phyloP scores from a whole-genome alignment of 2,797 vertebrate genomes.

The Gastrophryne carolinensis region DNA sequence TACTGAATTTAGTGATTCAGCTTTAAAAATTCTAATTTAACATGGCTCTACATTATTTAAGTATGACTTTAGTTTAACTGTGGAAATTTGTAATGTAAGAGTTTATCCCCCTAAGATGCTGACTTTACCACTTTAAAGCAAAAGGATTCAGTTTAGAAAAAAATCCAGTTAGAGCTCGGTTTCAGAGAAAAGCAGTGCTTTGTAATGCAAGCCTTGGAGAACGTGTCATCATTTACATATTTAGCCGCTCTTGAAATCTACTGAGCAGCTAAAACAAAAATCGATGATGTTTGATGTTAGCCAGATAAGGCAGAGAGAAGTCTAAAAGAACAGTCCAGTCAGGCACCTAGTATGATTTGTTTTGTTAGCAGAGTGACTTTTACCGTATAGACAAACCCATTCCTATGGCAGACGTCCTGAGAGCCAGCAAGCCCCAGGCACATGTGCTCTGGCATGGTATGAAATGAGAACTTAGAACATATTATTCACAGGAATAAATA shows the following conservation, averaged over 20 bases:
- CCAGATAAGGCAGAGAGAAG: conserved; percentile 37
- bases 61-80: conserved; percentile 46
- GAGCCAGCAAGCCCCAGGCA: conserved; percentile 21
- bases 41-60: conserved; percentile 52
- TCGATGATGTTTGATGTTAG: conserved; percentile 32
- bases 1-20: conserved; percentile 29
- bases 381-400: conserved; percentile 16
- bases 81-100: conserved; percentile 48
- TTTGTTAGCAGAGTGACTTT: conserved; percentile 29
- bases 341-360: conserved; percentile 29
- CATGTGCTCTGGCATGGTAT: conserved; percentile 28
- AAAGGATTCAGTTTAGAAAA: conserved; percentile 48
- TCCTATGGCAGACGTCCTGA: background rate
- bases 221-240: conserved; percentile 43
- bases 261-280: conserved; percentile 33
- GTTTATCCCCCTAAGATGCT: conserved; percentile 46
- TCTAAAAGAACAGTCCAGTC: conserved; percentile 31
- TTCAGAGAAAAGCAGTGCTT: conserved; percentile 46
- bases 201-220: conserved; percentile 44
- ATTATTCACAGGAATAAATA: conserved; percentile 40
- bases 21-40: conserved; percentile 49
- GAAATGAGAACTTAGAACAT: conserved; percentile 29
- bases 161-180: conserved; percentile 48
- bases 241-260: conserved; percentile 22
- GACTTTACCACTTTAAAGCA: conserved; percentile 35